Evolutionary conservation across 2,888 invertebrate genomes (phyloP).

Genomic region (Drosophila picticornis): DNA sequence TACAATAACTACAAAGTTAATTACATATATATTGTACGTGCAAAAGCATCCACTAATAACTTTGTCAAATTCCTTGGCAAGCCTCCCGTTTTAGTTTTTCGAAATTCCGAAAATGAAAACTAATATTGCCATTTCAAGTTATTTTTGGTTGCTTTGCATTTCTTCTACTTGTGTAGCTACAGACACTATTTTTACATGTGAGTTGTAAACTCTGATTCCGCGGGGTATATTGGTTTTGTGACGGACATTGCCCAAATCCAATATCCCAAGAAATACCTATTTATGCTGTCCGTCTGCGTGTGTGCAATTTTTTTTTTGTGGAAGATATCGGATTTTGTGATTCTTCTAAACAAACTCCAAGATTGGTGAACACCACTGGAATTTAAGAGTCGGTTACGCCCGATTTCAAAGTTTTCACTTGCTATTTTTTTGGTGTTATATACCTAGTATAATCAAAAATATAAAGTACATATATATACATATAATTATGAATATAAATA

Average conservation of each 20-base stretch:
- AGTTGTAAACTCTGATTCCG: constrained; percentile 11
- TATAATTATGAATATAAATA: constrained; percentile 1
- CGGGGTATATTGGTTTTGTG: neutral
- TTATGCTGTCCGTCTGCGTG: neutral
- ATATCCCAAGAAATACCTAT: neutral
- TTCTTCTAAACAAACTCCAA: neutral
- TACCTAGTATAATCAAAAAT: constrained; percentile 39
- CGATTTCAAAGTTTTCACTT: neutral
- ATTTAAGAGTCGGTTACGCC: neutral
- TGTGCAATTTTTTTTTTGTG: neutral
- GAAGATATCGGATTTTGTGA: neutral
- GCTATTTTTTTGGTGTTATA: constrained; percentile 34
- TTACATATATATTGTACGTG: constrained; percentile 30
- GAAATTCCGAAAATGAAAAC: neutral
- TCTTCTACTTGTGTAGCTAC: constrained; percentile 39
- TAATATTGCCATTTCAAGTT: constrained; percentile 11
- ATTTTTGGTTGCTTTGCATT: constrained; percentile 34
- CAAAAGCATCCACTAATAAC: constrained; percentile 21
- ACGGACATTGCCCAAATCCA: neutral
- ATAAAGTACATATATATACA: constrained; percentile 13
- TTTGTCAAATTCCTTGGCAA: neutral
- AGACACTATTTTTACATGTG: constrained; percentile 48
- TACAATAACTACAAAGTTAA: constrained; percentile 39
- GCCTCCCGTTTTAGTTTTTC: neutral
- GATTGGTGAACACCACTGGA: neutral